A percentile compares a stretch with the other conserved stretches of the same genome.
Conservation (phyloP, 2,113 vertebrate species). For the Isichthys henryi region DNA sequence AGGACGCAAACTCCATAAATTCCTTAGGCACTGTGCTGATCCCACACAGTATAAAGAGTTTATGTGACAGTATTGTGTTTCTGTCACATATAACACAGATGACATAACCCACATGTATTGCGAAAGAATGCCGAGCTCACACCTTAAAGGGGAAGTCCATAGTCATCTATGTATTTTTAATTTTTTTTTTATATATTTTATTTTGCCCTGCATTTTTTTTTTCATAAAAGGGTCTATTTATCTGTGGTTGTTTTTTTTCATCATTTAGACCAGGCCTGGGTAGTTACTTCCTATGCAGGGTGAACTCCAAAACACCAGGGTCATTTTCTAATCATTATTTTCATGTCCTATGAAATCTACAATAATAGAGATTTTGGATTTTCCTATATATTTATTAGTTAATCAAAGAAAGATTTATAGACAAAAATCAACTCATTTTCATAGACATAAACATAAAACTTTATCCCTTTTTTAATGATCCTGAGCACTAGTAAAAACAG, state of each 20-base stretch:
- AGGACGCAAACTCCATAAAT: background rate
- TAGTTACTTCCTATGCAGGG: background rate
- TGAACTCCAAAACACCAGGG: background rate
- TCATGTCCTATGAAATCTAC: background rate
- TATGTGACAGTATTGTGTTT: background rate
- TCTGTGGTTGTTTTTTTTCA: background rate
- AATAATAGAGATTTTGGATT: background rate
- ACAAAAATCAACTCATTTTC: background rate
- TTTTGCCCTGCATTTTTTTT: background rate
- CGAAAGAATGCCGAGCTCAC: background rate
- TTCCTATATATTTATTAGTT: background rate
- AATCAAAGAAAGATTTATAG: background rate
- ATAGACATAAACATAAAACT: background rate
- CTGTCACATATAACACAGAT: background rate
- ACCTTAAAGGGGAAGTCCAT: background rate
- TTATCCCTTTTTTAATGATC: background rate
- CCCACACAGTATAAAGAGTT: background rate
- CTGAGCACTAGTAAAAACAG: background rate
- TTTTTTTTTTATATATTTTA: background rate
- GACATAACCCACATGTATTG: background rate
- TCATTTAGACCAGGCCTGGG: background rate
- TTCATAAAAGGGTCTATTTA: background rate
- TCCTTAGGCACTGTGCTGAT: background rate
- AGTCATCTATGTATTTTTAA: background rate
- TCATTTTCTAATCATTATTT: background rate